Conservation (phyloP, 2,797 vertebrate genomes). For the Diplodus puntazzo region DNA sequence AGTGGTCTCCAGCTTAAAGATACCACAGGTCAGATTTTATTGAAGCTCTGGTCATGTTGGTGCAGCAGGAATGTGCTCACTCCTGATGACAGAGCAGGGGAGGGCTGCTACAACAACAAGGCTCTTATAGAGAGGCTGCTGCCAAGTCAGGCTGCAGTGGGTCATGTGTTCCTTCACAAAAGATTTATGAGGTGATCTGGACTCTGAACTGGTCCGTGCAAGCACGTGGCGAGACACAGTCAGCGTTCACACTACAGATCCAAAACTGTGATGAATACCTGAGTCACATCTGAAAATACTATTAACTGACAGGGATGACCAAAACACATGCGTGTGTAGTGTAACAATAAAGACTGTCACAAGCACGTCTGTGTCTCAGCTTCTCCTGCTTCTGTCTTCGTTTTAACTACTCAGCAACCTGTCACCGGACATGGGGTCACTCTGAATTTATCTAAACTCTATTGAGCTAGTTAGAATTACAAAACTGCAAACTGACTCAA, state of each 20-base stretch:
- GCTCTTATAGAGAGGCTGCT: conserved; percentile 46
- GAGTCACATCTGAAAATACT: not conserved
- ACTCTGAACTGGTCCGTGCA: conserved; percentile 19
- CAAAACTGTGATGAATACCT: not conserved
- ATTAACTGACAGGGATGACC: not conserved
- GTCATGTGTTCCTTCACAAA: conserved; percentile 69
- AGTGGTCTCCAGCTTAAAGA: conserved; percentile 24
- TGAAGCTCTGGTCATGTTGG: conserved; percentile 29
- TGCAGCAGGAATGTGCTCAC: conserved; percentile 60
- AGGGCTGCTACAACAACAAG: conserved; percentile 39
- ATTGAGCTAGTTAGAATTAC: not conserved
- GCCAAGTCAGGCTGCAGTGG: not conserved
- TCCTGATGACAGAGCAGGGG: conserved; percentile 19
- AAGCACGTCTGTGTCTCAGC: not conserved
- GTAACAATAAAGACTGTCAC: not conserved
- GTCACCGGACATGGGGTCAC: too few relatives aligned
- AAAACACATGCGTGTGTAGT: not conserved
- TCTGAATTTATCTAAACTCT: not conserved
- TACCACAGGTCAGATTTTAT: not conserved
- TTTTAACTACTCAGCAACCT: not conserved
- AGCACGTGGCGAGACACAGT: conserved; percentile 12
- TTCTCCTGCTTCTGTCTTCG: not conserved
- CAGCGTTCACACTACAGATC: not conserved
- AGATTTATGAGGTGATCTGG: conserved; percentile 53
- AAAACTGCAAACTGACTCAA: not conserved